Conservation (phyloP, 2,888 invertebrate genomes). For the Philopedon plagiatum region DNA sequence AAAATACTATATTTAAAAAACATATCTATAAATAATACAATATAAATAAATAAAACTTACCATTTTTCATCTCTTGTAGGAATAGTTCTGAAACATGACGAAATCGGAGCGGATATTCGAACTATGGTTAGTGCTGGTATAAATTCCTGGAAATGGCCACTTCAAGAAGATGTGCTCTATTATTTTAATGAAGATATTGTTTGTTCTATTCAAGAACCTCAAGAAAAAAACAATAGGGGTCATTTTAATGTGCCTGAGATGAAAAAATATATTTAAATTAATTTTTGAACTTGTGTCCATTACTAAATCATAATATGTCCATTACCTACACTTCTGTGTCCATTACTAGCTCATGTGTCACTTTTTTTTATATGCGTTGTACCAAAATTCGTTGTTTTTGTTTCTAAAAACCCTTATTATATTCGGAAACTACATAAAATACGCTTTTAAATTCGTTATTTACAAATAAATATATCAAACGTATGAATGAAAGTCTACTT, state of each 20-base stretch:
- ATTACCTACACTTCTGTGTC: no score
- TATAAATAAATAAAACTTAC: background rate
- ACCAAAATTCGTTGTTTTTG: background rate
- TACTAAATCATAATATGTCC: background rate
- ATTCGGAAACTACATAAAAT: no score
- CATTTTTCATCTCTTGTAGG: slow-evolving; percentile 20
- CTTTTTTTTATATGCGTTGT: background rate
- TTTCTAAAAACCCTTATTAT: no score
- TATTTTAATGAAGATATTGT: slow-evolving; percentile 43
- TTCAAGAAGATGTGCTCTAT: slow-evolving; percentile 38
- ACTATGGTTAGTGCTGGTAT: slow-evolving; percentile 38
- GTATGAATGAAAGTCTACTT: no score
- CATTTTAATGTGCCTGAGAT: slow-evolving; percentile 28
- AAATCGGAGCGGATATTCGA: slow-evolving; percentile 29
- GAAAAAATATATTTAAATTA: slow-evolving; percentile 9
- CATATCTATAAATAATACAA: background rate
- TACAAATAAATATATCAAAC: no score
- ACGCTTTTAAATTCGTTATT: no score
- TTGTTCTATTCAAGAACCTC: slow-evolving; percentile 13
- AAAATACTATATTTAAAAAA: no score
- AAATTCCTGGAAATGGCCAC: slow-evolving; percentile 32
- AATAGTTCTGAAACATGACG: slow-evolving; percentile 16
- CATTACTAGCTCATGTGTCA: background rate
- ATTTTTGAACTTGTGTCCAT: background rate
- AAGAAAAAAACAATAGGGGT: slow-evolving; percentile 22